Conservation (phyloP, 2,113 vertebrate genomes). For the Psophia crepitans region DNA sequence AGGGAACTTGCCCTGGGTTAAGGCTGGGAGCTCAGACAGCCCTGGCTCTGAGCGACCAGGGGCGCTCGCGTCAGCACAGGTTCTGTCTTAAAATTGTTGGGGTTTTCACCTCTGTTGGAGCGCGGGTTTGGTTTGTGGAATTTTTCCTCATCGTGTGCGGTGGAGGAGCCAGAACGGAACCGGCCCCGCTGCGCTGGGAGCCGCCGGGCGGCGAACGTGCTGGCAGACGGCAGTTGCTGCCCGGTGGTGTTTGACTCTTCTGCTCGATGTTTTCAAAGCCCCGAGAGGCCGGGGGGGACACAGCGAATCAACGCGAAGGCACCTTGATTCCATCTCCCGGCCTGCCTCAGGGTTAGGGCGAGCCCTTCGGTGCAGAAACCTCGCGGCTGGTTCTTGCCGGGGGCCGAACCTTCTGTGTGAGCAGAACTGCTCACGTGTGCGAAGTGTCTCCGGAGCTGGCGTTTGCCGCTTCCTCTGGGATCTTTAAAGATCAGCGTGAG, state of each 20-base stretch:
- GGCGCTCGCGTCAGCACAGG: accelerated
- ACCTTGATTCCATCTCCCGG: accelerated
- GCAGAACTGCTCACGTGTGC: neutral
- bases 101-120: accelerated
- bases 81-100: accelerated
- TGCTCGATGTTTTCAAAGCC: neutral
- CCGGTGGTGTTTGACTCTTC: neutral
- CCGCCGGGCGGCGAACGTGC: accelerated
- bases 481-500: neutral
- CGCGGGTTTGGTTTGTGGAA: accelerated
- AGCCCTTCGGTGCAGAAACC: neutral
- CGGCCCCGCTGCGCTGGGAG: neutral
- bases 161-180: neutral
- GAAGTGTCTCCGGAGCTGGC: accelerated
- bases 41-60: neutral
- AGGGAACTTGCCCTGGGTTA: neutral
- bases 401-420: no score
- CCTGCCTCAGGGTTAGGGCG: neutral
- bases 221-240: neutral
- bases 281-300: accelerated
- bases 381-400: accelerated
- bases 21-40: accelerated
- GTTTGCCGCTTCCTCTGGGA: neutral
- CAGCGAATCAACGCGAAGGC: neutral
- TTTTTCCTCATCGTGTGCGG: neutral